These are phyloP conservation scores for Melipona bicolor DNA, from an alignment of 2,888 invertebrate species.

Conservation along the genomic window DNA sequence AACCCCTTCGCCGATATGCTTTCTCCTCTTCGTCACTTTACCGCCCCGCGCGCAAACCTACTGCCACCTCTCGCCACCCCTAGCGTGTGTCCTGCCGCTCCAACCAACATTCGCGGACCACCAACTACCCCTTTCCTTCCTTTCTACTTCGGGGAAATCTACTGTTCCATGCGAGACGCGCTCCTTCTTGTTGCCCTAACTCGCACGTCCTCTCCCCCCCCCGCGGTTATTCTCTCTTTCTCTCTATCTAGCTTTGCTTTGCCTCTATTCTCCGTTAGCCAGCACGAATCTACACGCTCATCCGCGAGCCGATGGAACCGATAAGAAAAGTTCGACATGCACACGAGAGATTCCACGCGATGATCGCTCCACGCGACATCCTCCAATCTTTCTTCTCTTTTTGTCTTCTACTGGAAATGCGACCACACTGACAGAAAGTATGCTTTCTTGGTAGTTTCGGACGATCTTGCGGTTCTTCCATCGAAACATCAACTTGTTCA, in stretches of 20 bases:
- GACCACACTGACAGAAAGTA: not conserved
- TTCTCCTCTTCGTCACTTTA: slow-evolving; percentile 64
- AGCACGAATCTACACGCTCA: slow-evolving; percentile 44
- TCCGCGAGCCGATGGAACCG: slow-evolving; percentile 45
- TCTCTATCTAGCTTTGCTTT: not conserved
- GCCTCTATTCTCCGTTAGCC: not conserved
- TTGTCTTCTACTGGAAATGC: not conserved
- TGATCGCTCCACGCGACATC: not conserved
- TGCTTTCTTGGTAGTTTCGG: slow-evolving; percentile 9
- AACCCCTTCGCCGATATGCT: slow-evolving; percentile 55
- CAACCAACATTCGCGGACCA: slow-evolving; percentile 75
- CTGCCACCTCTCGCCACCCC: slow-evolving; percentile 58
- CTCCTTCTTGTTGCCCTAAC: slow-evolving; percentile 67
- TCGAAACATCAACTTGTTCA: not conserved
- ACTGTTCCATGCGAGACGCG: slow-evolving; percentile 64
- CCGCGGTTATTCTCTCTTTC: not conserved
- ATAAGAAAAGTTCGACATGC: slow-evolving; percentile 45
- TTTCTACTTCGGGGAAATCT: slow-evolving; percentile 63
- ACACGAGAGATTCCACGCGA: slow-evolving; percentile 23
- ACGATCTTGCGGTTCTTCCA: not conserved
- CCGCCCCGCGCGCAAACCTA: slow-evolving; percentile 59
- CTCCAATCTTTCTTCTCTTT: not conserved
- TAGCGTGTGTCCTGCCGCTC: slow-evolving; percentile 62
- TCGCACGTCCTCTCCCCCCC: slow-evolving; percentile 38
- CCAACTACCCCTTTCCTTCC: slow-evolving; percentile 75